Conservation (phyloP, 2,888 invertebrate genomes). For the Scaptomyza caliginosa region DNA sequence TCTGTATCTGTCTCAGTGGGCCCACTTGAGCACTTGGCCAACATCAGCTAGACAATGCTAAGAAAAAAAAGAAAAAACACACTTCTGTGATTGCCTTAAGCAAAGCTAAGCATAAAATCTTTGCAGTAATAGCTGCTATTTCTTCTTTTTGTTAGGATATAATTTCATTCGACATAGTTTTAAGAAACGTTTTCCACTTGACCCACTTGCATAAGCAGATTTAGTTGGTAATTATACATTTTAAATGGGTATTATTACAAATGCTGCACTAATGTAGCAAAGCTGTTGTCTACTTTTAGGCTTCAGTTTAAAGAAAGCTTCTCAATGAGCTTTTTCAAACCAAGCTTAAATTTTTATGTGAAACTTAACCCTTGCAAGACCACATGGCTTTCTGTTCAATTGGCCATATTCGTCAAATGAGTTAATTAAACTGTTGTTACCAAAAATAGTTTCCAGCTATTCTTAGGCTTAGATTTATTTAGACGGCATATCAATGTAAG, state of each 20-base stretch:
- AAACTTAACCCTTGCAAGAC: slow-evolving; percentile 22
- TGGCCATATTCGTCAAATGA: not conserved
- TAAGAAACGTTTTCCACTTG: slow-evolving; percentile 23
- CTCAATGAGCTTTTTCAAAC: slow-evolving; percentile 13
- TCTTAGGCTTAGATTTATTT: slow-evolving; percentile 1
- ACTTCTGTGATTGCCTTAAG: slow-evolving; percentile 13
- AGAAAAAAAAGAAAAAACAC: slow-evolving; percentile 10
- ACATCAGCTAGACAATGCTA: slow-evolving; percentile 8
- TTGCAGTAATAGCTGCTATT: slow-evolving; percentile 2
- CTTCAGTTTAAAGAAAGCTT: not conserved
- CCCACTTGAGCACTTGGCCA: slow-evolving; percentile 18
- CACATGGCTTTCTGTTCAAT: not conserved
- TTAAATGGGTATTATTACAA: not conserved
- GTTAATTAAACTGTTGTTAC: slow-evolving; percentile 15
- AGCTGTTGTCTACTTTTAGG: slow-evolving; percentile 25
- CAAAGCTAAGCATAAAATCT: slow-evolving; percentile 6
- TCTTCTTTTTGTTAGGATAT: not conserved
- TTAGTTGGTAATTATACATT: slow-evolving; percentile 1
- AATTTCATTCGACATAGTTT: slow-evolving; percentile 15
- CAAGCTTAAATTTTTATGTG: not conserved
- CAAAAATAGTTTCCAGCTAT: slow-evolving; percentile 8
- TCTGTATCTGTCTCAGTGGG: not conserved
- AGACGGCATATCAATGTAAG: not conserved
- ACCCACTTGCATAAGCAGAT: slow-evolving; percentile 35
- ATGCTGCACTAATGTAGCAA: not conserved